Evolutionary conservation across 2,888 invertebrate species (phyloP).

Genomic region (Lepidocyrtinus sp.): DNA sequence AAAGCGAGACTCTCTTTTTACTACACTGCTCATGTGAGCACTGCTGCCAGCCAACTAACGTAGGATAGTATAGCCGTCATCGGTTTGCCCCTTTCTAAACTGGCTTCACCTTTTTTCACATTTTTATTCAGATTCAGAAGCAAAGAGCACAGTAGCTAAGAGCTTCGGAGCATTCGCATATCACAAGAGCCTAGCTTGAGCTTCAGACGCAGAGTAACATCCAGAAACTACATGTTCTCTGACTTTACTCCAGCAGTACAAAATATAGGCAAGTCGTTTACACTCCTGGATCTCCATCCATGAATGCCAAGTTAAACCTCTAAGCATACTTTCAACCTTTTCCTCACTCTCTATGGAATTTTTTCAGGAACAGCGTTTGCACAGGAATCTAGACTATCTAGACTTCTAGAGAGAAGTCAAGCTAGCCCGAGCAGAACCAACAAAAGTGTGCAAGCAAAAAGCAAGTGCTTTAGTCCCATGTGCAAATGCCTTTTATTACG

Average conservation of each 20-base stretch:
- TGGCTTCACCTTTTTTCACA: neutral
- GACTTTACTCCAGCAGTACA: neutral
- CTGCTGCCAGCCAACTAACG: conserved; percentile 42
- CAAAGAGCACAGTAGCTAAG: neutral
- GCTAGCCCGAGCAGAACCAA: neutral
- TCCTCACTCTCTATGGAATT: neutral
- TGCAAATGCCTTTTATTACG: conserved; percentile 11
- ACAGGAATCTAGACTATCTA: neutral
- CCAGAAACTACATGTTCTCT: neutral
- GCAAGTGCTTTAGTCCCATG: conserved; percentile 22
- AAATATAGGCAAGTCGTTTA: neutral
- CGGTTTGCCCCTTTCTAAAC: conserved; percentile 33
- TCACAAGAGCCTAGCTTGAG: neutral
- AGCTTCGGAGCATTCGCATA: neutral
- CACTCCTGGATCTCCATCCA: neutral
- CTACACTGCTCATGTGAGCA: conserved; percentile 41
- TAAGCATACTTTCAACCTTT: neutral
- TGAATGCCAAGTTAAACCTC: neutral
- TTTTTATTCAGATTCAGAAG: neutral
- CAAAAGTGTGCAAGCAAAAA: neutral
- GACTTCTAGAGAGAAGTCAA: neutral
- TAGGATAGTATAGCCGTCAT: conserved; percentile 5
- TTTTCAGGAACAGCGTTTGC: neutral
- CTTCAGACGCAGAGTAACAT: neutral
- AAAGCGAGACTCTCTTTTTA: neutral